phyloP scores from a whole-genome alignment of 1,140 invertebrate species.

The Frieseomelitta varia region DNA sequence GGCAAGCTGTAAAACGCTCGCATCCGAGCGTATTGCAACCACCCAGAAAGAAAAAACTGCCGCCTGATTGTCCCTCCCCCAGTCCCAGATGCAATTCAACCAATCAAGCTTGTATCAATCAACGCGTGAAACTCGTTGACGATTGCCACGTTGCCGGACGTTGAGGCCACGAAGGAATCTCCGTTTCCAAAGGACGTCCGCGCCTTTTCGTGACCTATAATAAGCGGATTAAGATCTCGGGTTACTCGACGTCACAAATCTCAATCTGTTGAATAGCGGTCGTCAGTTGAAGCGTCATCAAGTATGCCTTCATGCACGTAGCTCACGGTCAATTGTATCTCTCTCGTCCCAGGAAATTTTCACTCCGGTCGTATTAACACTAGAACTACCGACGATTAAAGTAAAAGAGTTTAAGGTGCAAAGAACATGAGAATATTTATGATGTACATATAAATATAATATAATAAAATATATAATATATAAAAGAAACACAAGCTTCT shows the following conservation, averaged over 20 bases:
- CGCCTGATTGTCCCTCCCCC: neutral
- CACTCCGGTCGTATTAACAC: too few species aligned
- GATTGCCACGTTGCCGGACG: too few species aligned
- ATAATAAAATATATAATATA: too few species aligned
- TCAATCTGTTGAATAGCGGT: neutral
- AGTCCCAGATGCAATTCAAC: conserved; percentile 26
- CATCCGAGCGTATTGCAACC: neutral
- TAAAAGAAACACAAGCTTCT: too few species aligned
- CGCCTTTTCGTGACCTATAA: neutral
- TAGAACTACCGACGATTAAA: too few species aligned
- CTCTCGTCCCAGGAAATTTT: neutral
- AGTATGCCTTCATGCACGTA: neutral
- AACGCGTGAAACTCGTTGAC: conserved; percentile 14
- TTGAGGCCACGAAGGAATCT: neutral
- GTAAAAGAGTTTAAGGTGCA: neutral
- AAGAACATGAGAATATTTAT: too few species aligned
- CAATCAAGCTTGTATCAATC: conserved; percentile 48
- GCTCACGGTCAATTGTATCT: neutral
- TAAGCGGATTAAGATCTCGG: neutral
- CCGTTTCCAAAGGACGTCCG: neutral
- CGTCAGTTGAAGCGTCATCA: neutral
- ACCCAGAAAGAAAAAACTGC: conserved; percentile 26
- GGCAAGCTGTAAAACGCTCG: conserved; percentile 25
- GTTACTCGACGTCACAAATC: neutral
- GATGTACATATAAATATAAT: too few species aligned